Conservation (phyloP, 2,797 vertebrate species). For the Columba guinea region DNA sequence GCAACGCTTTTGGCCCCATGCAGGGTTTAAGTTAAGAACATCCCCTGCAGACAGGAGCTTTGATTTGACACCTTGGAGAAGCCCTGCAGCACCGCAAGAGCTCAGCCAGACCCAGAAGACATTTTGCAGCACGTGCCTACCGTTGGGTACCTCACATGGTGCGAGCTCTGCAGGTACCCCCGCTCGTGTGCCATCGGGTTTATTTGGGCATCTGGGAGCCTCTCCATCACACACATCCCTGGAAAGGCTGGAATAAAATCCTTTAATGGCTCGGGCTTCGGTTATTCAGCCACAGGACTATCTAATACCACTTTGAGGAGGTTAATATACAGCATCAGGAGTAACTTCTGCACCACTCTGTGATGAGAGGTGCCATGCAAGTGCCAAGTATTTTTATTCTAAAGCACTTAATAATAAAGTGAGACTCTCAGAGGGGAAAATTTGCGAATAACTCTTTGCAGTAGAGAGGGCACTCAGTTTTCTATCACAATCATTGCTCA, state of each 20-base stretch:
- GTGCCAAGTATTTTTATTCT: not conserved
- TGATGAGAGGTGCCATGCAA: not conserved
- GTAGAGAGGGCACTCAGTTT: conserved; percentile 13
- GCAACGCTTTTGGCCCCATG: rapidly evolving
- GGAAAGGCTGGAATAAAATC: not conserved
- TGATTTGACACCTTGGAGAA: not conserved
- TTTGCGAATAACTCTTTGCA: not conserved
- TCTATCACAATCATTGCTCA: not conserved
- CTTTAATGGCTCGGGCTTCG: not conserved
- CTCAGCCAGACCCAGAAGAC: not conserved
- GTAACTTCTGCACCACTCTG: not conserved
- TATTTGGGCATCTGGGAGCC: not conserved
- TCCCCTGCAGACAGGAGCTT: rapidly evolving
- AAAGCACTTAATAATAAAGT: conserved; percentile 17
- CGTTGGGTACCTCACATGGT: rapidly evolving
- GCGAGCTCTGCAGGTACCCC: not conserved
- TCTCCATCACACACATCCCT: not conserved
- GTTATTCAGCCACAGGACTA: not conserved
- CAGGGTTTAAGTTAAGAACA: not conserved
- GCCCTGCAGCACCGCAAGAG: not conserved
- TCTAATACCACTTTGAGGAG: not conserved
- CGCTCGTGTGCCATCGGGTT: rapidly evolving
- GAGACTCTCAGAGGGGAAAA: not conserved
- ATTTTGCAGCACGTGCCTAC: not conserved
- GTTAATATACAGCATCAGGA: not conserved